Percentiles rank a stretch among this genome's conserved stretches.
These are phyloP conservation scores for Malacoctenus gilli DNA, from an alignment of 2,797 vertebrate species.

Conservation along the genomic window DNA sequence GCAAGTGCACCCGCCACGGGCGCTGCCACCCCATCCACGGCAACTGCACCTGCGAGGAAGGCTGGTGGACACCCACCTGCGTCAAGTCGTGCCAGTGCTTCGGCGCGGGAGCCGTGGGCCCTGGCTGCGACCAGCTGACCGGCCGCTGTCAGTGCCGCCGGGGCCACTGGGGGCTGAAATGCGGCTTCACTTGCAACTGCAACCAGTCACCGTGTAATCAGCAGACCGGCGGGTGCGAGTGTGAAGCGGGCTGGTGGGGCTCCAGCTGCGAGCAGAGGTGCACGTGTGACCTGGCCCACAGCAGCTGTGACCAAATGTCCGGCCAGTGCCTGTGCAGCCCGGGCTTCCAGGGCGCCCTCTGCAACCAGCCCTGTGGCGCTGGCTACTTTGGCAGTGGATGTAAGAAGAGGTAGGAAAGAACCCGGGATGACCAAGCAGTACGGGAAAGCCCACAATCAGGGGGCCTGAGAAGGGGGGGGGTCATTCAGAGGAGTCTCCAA, in stretches of 20 bases:
- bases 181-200: slow-evolving; percentile 84
- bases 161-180: slow-evolving; percentile 88
- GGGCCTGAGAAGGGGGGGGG: no score
- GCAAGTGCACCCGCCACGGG: slow-evolving; percentile 84
- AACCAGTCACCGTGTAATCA: slow-evolving; percentile 84
- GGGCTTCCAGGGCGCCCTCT: slow-evolving; percentile 84
- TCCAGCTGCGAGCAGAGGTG: slow-evolving; percentile 81
- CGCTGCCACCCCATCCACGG: slow-evolving; percentile 85
- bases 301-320: slow-evolving; percentile 74
- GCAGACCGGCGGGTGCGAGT: slow-evolving; percentile 84
- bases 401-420: slow-evolving; percentile 65
- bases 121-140: slow-evolving; percentile 81
- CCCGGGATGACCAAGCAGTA: no score
- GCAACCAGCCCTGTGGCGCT: slow-evolving; percentile 77
- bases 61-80: slow-evolving; percentile 89
- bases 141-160: slow-evolving; percentile 86
- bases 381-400: slow-evolving; percentile 87
- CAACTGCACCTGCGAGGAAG: slow-evolving; percentile 86
- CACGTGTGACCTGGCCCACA: slow-evolving; percentile 80
- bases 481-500: no score
- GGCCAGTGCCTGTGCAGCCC: slow-evolving; percentile 87
- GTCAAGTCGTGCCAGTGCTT: slow-evolving; percentile 84
- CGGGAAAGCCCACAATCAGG: no score
- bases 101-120: slow-evolving; percentile 28
- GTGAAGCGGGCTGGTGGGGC: slow-evolving; percentile 84